Evolutionary conservation across 1,140 invertebrate species (phyloP), one percentile per base, ranked within the genome.

Genomic region (Glossosoma conforme): DNA sequence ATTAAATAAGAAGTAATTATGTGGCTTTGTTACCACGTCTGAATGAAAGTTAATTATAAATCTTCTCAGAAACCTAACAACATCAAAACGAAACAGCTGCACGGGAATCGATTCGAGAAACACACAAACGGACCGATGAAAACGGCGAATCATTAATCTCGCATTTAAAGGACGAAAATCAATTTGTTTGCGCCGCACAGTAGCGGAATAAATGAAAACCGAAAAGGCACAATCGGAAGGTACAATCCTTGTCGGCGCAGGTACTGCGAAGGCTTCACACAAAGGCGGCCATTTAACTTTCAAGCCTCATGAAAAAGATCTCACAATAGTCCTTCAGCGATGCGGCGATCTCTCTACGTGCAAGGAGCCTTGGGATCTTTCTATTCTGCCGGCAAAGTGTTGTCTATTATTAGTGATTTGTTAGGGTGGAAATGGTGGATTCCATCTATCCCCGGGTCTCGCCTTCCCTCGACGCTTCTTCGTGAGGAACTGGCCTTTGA

Each of bases 361-460:
- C 18, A 10, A n/a, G 24, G 15, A 15, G 41, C 44, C 30, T 33
- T 33, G 32, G 32, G 32, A 15, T 17, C 13, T 24, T 13, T 21
- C 44, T 18, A 44, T 11, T 10, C 21, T 11, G n/a, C 25, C 21
- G 11, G 5, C 41, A 30, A 45, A 45, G 44, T 48, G n/a, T 15
- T 49, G 42, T 22, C 53, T 55, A 49, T 50, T 55, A 55, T 55
- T 55, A 50, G 22, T 38, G 46, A 55, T 55, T 55, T 25, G 53
- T 50, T 49, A 55, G 46, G 45, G 45, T 47, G 8, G 17, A 37
- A n/a, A 32, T 15, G 45, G 45, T n/a, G n/a, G n/a, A n/a, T n/a
- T n/a, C n/a, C n/a, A n/a, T n/a, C n/a, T n/a, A n/a, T n/a, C n/a
- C n/a, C n/a, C n/a, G n/a, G n/a, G n/a, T n/a, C n/a, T n/a, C n/a